Base-by-base conservation (phyloP, 2,113 vertebrate species). In the Perccottus glenii region DNA sequence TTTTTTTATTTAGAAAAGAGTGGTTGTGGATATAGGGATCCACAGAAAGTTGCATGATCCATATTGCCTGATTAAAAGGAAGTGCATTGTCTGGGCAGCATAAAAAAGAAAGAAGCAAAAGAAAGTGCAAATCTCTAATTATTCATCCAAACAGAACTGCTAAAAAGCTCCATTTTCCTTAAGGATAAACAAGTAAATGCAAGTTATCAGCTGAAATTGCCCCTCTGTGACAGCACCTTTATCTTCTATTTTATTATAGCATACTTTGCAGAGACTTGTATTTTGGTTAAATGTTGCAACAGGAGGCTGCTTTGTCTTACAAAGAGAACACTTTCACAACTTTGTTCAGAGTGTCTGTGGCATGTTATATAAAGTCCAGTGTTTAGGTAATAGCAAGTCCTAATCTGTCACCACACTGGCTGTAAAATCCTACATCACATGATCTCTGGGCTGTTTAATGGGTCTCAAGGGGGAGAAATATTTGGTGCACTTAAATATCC, bases 361-460 rank as follows among this genome's bases (percentile, higher is more conserved):
- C 5, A 16, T 35, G 16, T 74, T 50, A 61, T 40, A 51, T 43
- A 60, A 67, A 65, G 49, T 16, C 27, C 48, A 38, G 19, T 11
- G 38, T 8, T 53, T 27, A 52, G 50, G 35, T 9, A 19, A 9
- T 7, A 35, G 7, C 38, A 47, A 33, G 38, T 42, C 49, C 48
- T 82, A 76, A 78, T 84, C 52, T 43, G 60, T 52, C 7, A 2
- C n/a, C 14, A 70, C 46, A 19, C 4, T 48, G 48, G 50, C 53
- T 49, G 19, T 49, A 5, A 47, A 75, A 78, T 47, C 73, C 11
- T 40, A 16, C 51, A 63, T 76, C 86, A 84, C 81, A 85, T 82
- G 77, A 87, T 15, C 16, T 38, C 32, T 27, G 11, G 7, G 51
- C 51, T 8, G 11, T n/a, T 11, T 8, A 0, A 50, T 16, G 65